phyloP scores from a whole-genome alignment of 2,888 invertebrate species.

The Hemithea aestivaria region DNA sequence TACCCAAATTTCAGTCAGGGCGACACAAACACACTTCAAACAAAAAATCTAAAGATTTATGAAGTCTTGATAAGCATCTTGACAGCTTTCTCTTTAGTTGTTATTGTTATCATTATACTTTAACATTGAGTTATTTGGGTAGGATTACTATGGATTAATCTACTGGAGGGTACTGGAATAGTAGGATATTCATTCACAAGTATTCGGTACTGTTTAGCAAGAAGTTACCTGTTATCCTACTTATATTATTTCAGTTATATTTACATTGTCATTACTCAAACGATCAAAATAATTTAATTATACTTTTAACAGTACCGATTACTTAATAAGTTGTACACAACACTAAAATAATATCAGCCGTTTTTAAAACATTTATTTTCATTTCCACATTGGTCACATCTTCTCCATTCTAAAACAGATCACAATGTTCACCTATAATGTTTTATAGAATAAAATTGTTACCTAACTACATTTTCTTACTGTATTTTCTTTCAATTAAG shows the following conservation, averaged over 20 bases:
- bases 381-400: slow-evolving; percentile 70
- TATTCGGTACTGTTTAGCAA: too few relatives aligned
- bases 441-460: slow-evolving; percentile 40
- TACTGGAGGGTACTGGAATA: slow-evolving; percentile 11
- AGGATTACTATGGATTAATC: slow-evolving; percentile 13
- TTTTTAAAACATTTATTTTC: slow-evolving; percentile 74
- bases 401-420: slow-evolving; percentile 55
- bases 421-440: slow-evolving; percentile 54
- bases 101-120: slow-evolving; percentile 8
- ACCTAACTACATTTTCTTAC: slow-evolving; percentile 45
- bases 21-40: slow-evolving; percentile 71
- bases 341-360: slow-evolving; percentile 47
- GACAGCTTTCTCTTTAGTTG: slow-evolving; percentile 69
- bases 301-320: slow-evolving; percentile 21
- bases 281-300: too few relatives aligned
- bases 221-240: too few relatives aligned
- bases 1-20: slow-evolving; percentile 75
- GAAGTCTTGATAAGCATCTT: slow-evolving; percentile 73
- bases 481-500: slow-evolving; percentile 13
- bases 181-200: slow-evolving; percentile 1
- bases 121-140: slow-evolving; percentile 3
- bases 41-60: slow-evolving; percentile 58
- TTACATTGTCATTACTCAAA: too few relatives aligned
- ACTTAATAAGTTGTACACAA: slow-evolving; percentile 41
- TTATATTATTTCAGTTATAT: too few relatives aligned